Evolutionary conservation across 2,113 vertebrate genomes (phyloP).

Genomic region (Solea senegalensis): DNA sequence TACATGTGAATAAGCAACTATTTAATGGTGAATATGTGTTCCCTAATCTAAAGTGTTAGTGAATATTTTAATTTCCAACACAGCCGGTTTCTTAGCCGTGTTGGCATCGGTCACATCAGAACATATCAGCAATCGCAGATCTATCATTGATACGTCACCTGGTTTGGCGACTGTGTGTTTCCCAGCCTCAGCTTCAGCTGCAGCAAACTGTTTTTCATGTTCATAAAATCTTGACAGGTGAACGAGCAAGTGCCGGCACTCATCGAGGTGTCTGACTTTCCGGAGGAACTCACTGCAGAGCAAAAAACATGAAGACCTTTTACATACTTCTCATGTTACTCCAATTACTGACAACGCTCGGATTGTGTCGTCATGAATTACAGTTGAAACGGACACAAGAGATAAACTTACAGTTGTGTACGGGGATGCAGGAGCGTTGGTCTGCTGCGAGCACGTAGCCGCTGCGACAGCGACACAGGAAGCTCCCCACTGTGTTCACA

Average conservation of each 20-base stretch:
- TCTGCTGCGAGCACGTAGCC: slow-evolving; percentile 77
- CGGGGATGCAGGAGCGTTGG: slow-evolving; percentile 74
- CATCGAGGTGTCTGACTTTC: slow-evolving; percentile 82
- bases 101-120: too few relatives aligned
- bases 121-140: too few relatives aligned
- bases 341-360: neutral
- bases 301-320: neutral
- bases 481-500: slow-evolving; percentile 82
- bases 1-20: too few relatives aligned
- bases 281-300: slow-evolving; percentile 72
- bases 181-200: slow-evolving; percentile 79
- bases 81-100: too few relatives aligned
- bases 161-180: slow-evolving; percentile 65
- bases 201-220: slow-evolving; percentile 79
- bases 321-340: neutral
- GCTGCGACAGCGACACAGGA: slow-evolving; percentile 74
- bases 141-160: slow-evolving; percentile 51
- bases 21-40: too few relatives aligned
- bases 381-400: too few relatives aligned
- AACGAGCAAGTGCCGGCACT: slow-evolving; percentile 79
- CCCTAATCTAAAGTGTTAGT: too few relatives aligned
- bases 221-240: slow-evolving; percentile 83
- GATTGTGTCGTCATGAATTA: neutral
- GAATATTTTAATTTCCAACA: too few relatives aligned
- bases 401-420: slow-evolving; percentile 75